Conservation (phyloP, 2,797 vertebrate species). For the Oreonectes daqikongensis region DNA sequence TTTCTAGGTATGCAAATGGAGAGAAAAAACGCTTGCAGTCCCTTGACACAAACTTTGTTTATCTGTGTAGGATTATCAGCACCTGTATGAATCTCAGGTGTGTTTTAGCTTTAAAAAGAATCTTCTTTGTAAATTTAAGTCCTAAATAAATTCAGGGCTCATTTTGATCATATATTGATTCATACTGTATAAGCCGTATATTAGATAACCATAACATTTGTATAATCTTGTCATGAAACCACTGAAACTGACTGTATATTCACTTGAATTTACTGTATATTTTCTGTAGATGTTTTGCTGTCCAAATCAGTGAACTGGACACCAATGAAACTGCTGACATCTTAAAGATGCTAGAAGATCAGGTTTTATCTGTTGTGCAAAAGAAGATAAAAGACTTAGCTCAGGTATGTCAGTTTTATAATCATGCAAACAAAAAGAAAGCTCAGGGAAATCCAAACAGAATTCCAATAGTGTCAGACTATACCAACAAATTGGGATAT, state of each 20-base stretch:
- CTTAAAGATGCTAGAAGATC: constrained; percentile 53
- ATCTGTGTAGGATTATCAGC: constrained; percentile 62
- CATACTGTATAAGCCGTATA: background rate
- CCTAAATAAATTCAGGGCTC: too few relatives aligned
- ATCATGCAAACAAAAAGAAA: background rate
- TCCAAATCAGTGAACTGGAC: background rate
- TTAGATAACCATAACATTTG: too few relatives aligned
- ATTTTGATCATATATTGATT: too few relatives aligned
- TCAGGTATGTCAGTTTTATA: constrained; percentile 53
- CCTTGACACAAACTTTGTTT: constrained; percentile 25
- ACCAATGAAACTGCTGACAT: background rate
- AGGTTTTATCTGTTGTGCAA: constrained; percentile 45
- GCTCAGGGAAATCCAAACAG: background rate
- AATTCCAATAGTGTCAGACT: background rate
- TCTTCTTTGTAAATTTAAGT: background rate
- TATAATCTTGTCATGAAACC: background rate
- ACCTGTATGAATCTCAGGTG: constrained; percentile 68
- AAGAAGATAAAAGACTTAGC: constrained; percentile 17
- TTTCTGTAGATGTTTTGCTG: constrained; percentile 59
- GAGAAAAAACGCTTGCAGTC: constrained; percentile 29
- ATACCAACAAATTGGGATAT: too few relatives aligned
- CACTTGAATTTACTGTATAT: too few relatives aligned
- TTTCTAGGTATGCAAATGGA: constrained; percentile 58
- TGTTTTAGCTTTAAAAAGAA: constrained; percentile 27
- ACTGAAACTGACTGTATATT: background rate